Evolutionary conservation across 2,888 invertebrate genomes (phyloP).

Genomic region (Drosophila multiciliata): DNA sequence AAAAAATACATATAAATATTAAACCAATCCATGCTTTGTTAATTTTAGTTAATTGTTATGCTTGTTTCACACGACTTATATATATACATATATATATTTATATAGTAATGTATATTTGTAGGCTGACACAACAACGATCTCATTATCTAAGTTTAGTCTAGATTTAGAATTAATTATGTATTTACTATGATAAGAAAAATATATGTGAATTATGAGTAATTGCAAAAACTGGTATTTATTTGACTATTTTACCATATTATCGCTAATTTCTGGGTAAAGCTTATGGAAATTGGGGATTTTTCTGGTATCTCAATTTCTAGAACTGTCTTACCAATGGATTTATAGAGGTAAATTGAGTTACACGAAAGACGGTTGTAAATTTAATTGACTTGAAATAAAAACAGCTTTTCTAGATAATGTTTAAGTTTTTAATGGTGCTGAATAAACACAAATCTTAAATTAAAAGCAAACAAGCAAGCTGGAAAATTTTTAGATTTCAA

Average conservation of each 20-base stretch:
- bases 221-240: constrained; percentile 30
- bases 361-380: not conserved
- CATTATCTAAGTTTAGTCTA: constrained; percentile 57
- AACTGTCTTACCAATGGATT: not conserved
- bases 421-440: not conserved
- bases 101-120: constrained; percentile 19
- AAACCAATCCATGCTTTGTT: constrained; percentile 47
- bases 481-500: not conserved
- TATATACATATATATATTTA: not conserved
- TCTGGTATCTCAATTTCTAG: not conserved
- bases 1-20: constrained; percentile 24
- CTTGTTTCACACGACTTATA: constrained; percentile 18
- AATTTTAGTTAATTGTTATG: constrained; percentile 50
- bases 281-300: not conserved
- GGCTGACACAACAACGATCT: constrained; percentile 66
- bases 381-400: not conserved
- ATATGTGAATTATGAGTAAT: constrained; percentile 29
- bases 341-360: not conserved
- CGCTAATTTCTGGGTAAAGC: constrained; percentile 5
- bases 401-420: not conserved
- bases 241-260: constrained; percentile 11
- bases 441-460: not conserved
- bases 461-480: not conserved
- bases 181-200: constrained; percentile 44
- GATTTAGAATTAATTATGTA: constrained; percentile 13